Base-by-base conservation (phyloP, 1,140 invertebrate genomes). In the Cecropterus lyciades region DNA sequence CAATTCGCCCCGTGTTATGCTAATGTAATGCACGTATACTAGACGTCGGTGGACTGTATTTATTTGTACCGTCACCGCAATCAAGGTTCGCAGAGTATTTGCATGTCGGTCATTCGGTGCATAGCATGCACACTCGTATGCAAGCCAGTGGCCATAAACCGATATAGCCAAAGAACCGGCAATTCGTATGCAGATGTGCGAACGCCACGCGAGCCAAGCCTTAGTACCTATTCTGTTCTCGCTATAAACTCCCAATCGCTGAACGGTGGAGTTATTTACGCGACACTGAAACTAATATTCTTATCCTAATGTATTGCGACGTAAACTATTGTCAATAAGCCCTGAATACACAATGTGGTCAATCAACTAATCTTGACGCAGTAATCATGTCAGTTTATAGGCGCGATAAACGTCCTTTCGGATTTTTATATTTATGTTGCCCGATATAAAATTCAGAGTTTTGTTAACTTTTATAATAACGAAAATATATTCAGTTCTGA, bases 131-230 rank as follows among this genome's bases (percentile, higher is more conserved):
- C 56, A 48, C 59, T 62, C 48, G 56, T 64, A 49, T 56, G 64
- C 67, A 65, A 52, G 17, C 30, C 64, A 24, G 30, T 37, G 67
- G 63, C 71, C 72, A 57, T 76, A 78, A 74, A 72, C 46, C 70
- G 68, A 65, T 53, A 65, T 67, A 51, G 57, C 51, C 69, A 57
- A 68, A 68, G 64, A 64, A 48, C 52, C 40, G 37, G 60, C 74
- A 72, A 81, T 83, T 83, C 73, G 77, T 79, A 83, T 83, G 81
- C 79, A 77, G 79, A 83, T 80, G 67, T 73, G 62, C 49, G 69
- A 70, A 66, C 68, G 57, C 67, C 73, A 79, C 70, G 72, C 70
- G 56, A 60, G 57, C 45, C 56, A 46, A 67, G 45, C 66, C 66
- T 52, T 60, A 53, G 57, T 62, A 42, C 66, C 16, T 45, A 62